These are phyloP conservation scores for Peromyscus leucopus DNA, from an alignment of 2,113 vertebrate genomes.

Conservation along the genomic window DNA sequence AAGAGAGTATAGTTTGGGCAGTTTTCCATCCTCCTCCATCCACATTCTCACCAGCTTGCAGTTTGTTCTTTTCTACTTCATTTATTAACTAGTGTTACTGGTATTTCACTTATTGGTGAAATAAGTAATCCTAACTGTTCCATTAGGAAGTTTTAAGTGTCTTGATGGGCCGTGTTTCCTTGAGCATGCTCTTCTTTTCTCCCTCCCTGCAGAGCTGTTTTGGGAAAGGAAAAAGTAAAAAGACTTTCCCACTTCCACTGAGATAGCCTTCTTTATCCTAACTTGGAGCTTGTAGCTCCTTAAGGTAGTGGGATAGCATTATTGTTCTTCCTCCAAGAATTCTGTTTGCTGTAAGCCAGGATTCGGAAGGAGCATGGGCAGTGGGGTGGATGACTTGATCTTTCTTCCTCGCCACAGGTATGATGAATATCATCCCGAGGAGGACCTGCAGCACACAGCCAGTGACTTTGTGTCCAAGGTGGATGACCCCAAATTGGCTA, in stretches of 20 bases:
- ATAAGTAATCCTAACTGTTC: not conserved
- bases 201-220: not conserved
- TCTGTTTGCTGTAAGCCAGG: not conserved
- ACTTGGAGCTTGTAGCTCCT: not conserved
- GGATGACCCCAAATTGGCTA: conserved; percentile 96
- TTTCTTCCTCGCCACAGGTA: conserved; percentile 87
- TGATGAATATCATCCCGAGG: conserved; percentile 95
- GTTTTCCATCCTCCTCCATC: not conserved
- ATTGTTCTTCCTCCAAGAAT: not conserved
- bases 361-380: not conserved
- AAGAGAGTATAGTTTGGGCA: not conserved
- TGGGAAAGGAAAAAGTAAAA: conserved; percentile 5
- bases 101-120: not conserved
- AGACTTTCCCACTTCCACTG: not conserved
- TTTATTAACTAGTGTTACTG: not conserved
- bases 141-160: not conserved
- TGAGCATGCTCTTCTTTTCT: not conserved
- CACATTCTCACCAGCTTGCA: not conserved
- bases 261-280: not conserved
- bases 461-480: conserved; percentile 97
- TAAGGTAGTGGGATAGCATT: not conserved
- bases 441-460: conserved; percentile 94
- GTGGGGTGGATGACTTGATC: not conserved
- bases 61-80: not conserved
- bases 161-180: not conserved